A percentile compares a stretch with the other conserved stretches of the same genome.
These are phyloP conservation scores for Porites evermanni DNA, from an alignment of 92 coral and sea anemone genomes.

Conservation along the genomic window DNA sequence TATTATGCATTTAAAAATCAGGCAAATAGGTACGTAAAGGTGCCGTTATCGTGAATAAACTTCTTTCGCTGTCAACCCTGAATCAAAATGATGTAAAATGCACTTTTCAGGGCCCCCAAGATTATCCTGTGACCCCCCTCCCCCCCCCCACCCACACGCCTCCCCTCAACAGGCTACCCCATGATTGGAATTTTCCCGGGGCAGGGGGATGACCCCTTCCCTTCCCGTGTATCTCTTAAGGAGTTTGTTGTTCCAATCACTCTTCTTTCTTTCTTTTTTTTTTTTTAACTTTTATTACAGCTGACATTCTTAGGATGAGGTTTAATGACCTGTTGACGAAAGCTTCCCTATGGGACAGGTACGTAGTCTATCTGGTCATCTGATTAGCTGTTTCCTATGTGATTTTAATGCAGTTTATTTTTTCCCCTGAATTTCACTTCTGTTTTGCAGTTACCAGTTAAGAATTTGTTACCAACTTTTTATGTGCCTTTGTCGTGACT, in stretches of 20 bases:
- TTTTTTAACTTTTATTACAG: not conserved
- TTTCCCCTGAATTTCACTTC: too few relatives aligned
- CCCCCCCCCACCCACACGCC: too few relatives aligned
- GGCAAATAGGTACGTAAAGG: too few relatives aligned
- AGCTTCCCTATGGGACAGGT: slow-evolving; percentile 42
- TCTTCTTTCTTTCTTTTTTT: not conserved
- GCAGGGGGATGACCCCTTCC: too few relatives aligned
- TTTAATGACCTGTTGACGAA: slow-evolving; percentile 15
- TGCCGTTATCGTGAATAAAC: too few relatives aligned
- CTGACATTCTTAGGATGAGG: not conserved
- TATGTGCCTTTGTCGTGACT: not conserved
- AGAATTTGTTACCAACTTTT: slow-evolving; percentile 15
- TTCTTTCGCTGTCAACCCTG: too few relatives aligned
- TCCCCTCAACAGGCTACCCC: too few relatives aligned
- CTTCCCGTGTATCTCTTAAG: not conserved
- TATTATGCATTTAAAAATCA: too few relatives aligned
- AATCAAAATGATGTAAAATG: too few relatives aligned
- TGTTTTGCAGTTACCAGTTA: slow-evolving; percentile 22
- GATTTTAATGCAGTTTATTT: not conserved
- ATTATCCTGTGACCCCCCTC: too few relatives aligned
- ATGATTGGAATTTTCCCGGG: too few relatives aligned
- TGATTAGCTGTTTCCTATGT: not conserved
- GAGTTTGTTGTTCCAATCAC: not conserved
- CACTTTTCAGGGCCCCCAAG: too few relatives aligned
- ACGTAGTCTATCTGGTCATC: not conserved